Evolutionary conservation across 2,888 invertebrate species (phyloP).

Genomic region (Rotaria sp.): DNA sequence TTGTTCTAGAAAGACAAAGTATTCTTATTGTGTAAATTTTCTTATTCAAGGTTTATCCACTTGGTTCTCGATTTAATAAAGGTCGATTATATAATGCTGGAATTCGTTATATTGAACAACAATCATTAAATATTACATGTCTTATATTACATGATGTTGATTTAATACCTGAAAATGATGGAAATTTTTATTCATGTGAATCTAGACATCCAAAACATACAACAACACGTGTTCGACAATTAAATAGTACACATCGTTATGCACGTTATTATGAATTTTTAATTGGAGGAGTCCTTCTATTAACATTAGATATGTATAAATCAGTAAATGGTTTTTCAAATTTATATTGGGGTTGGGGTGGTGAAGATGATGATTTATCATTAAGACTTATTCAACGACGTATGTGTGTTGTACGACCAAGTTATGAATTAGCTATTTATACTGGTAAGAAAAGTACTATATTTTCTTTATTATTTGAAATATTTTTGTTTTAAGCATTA

Average conservation of each 20-base stretch:
- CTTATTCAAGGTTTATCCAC: neutral
- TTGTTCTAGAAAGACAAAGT: no score
- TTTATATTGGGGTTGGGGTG: constrained; percentile 40
- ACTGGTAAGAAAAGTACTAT: neutral
- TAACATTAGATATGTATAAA: constrained; percentile 29
- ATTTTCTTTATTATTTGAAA: neutral
- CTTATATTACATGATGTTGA: constrained; percentile 36
- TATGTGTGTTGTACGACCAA: constrained; percentile 36
- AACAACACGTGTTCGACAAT: constrained; percentile 21
- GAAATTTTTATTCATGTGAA: constrained; percentile 36
- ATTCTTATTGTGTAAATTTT: no score
- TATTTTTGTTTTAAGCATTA: neutral
- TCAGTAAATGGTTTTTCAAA: constrained; percentile 39
- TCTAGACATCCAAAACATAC: constrained; percentile 35
- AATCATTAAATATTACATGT: constrained; percentile 28
- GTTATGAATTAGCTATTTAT: neutral
- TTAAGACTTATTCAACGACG: constrained; percentile 30
- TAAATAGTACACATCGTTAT: constrained; percentile 1
- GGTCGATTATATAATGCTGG: constrained; percentile 33
- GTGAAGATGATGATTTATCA: constrained; percentile 39
- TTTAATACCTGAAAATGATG: constrained; percentile 35
- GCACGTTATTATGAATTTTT: constrained; percentile 37
- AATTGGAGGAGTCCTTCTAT: constrained; percentile 35
- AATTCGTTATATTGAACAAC: constrained; percentile 16
- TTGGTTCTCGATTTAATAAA: constrained; percentile 26